Conservation (phyloP, 2,113 vertebrate species). For the Poeciliopsis retropinna region DNA sequence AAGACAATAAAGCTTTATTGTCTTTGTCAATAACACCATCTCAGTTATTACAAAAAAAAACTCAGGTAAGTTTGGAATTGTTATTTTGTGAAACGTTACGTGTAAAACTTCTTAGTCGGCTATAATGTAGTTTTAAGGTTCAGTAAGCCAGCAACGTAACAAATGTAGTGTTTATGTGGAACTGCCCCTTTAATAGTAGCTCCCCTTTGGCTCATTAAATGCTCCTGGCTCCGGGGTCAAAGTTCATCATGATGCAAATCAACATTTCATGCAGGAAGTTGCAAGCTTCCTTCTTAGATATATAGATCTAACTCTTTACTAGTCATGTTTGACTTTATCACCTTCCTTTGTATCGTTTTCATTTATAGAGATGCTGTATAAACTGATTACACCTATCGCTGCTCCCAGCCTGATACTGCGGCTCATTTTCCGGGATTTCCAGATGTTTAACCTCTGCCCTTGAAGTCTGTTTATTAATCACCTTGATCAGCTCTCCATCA, state of each 20-base stretch:
- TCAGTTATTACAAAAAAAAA: too few species aligned
- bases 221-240: not conserved
- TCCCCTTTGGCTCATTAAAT: not conserved
- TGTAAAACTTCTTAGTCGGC: too few species aligned
- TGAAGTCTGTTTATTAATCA: constrained; percentile 20
- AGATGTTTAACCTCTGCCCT: not conserved
- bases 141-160: not conserved
- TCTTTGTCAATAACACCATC: too few species aligned
- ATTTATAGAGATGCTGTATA: not conserved
- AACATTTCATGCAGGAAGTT: not conserved
- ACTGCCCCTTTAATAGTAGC: not conserved
- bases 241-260: not conserved
- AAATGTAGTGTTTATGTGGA: not conserved
- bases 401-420: not conserved
- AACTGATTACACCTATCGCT: not conserved
- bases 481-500: constrained; percentile 31
- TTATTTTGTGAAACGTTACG: too few species aligned
- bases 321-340: not conserved
- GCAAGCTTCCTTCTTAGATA: not conserved
- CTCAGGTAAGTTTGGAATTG: too few species aligned
- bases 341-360: not conserved
- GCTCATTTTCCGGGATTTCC: constrained; percentile 10
- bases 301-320: not conserved
- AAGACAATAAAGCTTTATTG: too few species aligned
- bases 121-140: not conserved